Evolutionary conservation across 2,797 vertebrate species (phyloP), one percentile per base, ranked within the genome.

Genomic region (Enteromius mattozi): DNA sequence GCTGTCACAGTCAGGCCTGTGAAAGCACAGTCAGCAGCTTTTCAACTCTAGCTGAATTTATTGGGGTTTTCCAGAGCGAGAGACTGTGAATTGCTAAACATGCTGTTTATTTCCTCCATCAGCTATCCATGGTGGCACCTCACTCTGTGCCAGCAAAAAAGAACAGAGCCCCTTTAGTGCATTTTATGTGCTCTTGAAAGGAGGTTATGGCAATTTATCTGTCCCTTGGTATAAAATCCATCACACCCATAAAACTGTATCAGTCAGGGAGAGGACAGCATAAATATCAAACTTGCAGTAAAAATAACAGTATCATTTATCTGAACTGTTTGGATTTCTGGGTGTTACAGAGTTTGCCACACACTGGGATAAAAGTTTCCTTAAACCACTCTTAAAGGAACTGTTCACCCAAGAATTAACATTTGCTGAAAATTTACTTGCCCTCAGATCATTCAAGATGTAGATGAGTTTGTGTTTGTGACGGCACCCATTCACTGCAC

Each of bases 1-100:
- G 69, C 71, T 68, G 74, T 72, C 49, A 59, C 49, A 40, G 56
- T 84, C 81, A 70, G 54, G 78, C 45, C 72, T 80, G 54, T n/a
- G 75, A 78, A 54, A 84, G 49, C 80, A 80, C 35, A 35, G 79
- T 88, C 86, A 86, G 82, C 76, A 85, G 66, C 80, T 88, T 86
- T 83, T 77, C 78, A 83, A 51, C 78, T 81, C 33, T 65, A 35
- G 47, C 42, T 78, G 61, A 83, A 83, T 90, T 81, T 88, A 80
- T 81, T 35, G 72, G 33, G 59, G 27, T 66, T 70, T 86, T 79
- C 45, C 42, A 47, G 72, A 79, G 33, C 5, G 69, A 77, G 37
- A 84, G 17, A 8, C 30, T 74, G 51, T 80, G 77, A 85, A 82
- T 80, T 71, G 80, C 47, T 81, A 54, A 87, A 75, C 51, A 77